A percentile compares a stretch with the other conserved stretches of the same genome.
Conservation (phyloP, 2,888 invertebrate genomes). For the Phrixothrix hirtus region DNA sequence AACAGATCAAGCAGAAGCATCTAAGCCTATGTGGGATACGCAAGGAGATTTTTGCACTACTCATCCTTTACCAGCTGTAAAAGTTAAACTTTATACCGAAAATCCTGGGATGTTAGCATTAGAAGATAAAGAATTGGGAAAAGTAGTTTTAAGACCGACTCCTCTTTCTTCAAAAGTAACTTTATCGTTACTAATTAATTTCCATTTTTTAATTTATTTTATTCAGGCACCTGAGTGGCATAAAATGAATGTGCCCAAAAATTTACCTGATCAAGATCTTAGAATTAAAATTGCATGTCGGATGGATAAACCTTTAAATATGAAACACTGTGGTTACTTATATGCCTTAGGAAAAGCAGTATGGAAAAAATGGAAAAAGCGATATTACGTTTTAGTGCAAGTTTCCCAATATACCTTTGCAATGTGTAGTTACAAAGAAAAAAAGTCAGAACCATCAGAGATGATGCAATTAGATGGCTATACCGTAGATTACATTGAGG, state of each 20-base stretch:
- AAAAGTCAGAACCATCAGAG: slow-evolving; percentile 98
- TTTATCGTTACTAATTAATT: not conserved
- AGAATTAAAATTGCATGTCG: slow-evolving; percentile 96
- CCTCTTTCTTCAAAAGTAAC: slow-evolving; percentile 82
- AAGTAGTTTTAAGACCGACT: slow-evolving; percentile 85
- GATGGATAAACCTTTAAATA: slow-evolving; percentile 98
- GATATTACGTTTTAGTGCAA: slow-evolving; percentile 98
- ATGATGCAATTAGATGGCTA: slow-evolving; percentile 99
- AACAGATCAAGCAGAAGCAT: slow-evolving; percentile 99
- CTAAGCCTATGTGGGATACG: slow-evolving; percentile 99
- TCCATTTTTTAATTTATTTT: slow-evolving; percentile 8
- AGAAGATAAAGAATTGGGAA: slow-evolving; percentile 98
- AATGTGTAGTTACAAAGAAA: slow-evolving; percentile 99
- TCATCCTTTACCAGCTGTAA: slow-evolving; percentile 94
- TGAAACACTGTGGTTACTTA: slow-evolving; percentile 96
- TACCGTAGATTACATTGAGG: slow-evolving; percentile 98
- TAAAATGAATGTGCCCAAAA: slow-evolving; percentile 94
- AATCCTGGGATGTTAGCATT: slow-evolving; percentile 96
- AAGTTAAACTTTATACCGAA: slow-evolving; percentile 97
- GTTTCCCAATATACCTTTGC: slow-evolving; percentile 99
- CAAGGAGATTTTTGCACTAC: slow-evolving; percentile 99
- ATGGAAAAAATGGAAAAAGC: slow-evolving; percentile 99
- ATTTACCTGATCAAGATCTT: slow-evolving; percentile 92
- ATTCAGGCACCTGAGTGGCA: slow-evolving; percentile 93
- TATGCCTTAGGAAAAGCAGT: slow-evolving; percentile 95